Evolutionary conservation across 1,140 invertebrate species (phyloP), one percentile per base, ranked within the genome.

Genomic region (Episyrphus balteatus): DNA sequence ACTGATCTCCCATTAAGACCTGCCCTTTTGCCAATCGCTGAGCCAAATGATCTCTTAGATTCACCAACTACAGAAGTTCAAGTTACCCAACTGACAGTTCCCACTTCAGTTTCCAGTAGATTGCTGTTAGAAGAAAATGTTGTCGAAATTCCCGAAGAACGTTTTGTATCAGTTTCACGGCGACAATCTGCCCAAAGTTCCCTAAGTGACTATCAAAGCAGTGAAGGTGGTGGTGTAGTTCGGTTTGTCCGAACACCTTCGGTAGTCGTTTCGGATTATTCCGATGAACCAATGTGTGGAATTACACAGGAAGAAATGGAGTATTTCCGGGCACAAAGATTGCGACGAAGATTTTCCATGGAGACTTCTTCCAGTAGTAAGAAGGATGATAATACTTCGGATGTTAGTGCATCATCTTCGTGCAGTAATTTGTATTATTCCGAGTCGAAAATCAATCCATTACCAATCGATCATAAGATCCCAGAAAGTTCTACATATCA

Each of bases 231-330:
- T 1, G 59, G 54, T 18, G 37, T 66, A 12, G 71, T 71, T 5
- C 71, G 83, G 1, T 83, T 77, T 55, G 82, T 83, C 58, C 65
- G 85, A 30, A 87, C 85, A 0, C 85, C 86, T 0, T 86, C 83
- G 15, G 85, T 89, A 14, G 84, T 89, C 3, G 82, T 89, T 2
- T 87, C 84, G 54, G 86, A 89, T 62, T 86, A 87, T 57, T 86
- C 83, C 0, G 84, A 88, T 58, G 84, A 84, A 26, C 21, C 21
- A 26, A 73, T 74, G 7, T 72, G 77, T 32, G 79, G 78, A 8
- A 74, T 81, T 5, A 79, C 78, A 8, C 67, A 78, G 37, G 80
- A 82, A 53, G 81, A 82, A 58, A 75, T 81, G 54, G 75, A 80
- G 55, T 78, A 79, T 66, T 72, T 81, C 54, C 66, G 75, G 10